Evolutionary conservation across 2,113 vertebrate genomes (phyloP).

Genomic region (Polypterus bichir): DNA sequence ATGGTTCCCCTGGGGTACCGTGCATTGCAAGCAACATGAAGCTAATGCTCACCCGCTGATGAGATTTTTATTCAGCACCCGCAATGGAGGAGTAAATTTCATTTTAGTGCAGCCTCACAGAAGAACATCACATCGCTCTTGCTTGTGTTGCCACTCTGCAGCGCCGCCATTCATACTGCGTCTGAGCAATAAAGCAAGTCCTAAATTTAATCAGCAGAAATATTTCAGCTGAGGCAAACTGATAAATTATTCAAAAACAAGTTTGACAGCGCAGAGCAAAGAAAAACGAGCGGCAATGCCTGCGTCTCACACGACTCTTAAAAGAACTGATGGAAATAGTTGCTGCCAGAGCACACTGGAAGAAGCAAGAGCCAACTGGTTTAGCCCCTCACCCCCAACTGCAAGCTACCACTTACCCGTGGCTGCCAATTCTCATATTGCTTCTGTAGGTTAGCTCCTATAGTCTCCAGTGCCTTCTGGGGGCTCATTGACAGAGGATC

Average conservation of each 20-base stretch:
- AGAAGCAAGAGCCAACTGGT: too few relatives aligned
- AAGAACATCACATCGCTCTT: constrained; percentile 14
- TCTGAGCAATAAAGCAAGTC: constrained; percentile 39
- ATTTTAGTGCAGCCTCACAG: constrained; percentile 29
- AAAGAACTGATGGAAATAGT: too few relatives aligned
- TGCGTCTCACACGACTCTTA: too few relatives aligned
- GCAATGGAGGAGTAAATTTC: constrained; percentile 19
- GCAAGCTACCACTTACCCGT: constrained; percentile 55
- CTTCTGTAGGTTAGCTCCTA: constrained; percentile 92
- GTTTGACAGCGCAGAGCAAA: constrained; percentile 28
- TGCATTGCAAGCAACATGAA: too few relatives aligned
- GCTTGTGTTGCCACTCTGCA: constrained; percentile 12
- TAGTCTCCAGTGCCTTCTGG: constrained; percentile 96
- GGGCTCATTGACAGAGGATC: constrained; percentile 97
- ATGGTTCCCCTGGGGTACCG: too few relatives aligned
- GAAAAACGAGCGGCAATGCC: constrained; percentile 15
- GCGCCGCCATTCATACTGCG: constrained; percentile 36
- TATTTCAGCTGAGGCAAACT: constrained; percentile 39
- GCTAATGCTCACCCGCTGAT: too few relatives aligned
- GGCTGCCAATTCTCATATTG: constrained; percentile 98
- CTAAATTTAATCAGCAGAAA: constrained; percentile 52
- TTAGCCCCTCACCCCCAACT: neutral
- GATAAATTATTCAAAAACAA: constrained; percentile 55
- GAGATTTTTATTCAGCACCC: constrained; percentile 19
- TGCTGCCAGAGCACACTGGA: too few relatives aligned